Percentiles rank a stretch among this genome's conserved stretches.
Evolutionary conservation across 2,113 vertebrate genomes (phyloP).

Genomic region (Chloropsis cyanopogon): DNA sequence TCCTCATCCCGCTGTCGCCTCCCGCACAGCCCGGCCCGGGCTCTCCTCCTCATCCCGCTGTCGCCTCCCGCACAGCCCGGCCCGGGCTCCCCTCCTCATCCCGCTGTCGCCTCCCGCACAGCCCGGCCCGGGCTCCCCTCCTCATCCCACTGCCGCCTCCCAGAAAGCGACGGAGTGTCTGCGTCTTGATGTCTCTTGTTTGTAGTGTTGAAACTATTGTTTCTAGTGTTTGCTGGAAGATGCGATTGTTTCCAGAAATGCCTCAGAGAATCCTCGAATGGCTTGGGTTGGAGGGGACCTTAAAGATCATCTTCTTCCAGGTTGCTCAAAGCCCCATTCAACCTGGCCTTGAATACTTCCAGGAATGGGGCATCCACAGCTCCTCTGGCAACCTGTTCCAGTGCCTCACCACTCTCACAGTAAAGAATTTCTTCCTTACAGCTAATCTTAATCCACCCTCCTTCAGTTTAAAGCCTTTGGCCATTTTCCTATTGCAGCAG

Average conservation of each 20-base stretch:
- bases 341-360: not conserved
- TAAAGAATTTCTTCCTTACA: not conserved
- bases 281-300: not conserved
- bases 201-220: not conserved
- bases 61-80: not conserved
- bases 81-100: not conserved
- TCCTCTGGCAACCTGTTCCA: not conserved
- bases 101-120: not conserved
- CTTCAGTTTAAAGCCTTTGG: not conserved
- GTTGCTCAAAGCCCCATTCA: not conserved
- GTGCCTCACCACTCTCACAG: not conserved
- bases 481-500: not conserved
- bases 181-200: too few relatives aligned
- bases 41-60: not conserved
- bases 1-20: not conserved
- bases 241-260: not conserved
- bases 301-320: not conserved
- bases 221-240: not conserved
- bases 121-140: not conserved
- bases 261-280: not conserved
- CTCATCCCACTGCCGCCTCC: not conserved
- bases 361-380: not conserved
- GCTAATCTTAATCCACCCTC: fast-evolving
- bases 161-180: too few relatives aligned
- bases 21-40: not conserved